phyloP scores from a whole-genome alignment of 2,797 vertebrate species.

The Acanthopagrus latus region DNA sequence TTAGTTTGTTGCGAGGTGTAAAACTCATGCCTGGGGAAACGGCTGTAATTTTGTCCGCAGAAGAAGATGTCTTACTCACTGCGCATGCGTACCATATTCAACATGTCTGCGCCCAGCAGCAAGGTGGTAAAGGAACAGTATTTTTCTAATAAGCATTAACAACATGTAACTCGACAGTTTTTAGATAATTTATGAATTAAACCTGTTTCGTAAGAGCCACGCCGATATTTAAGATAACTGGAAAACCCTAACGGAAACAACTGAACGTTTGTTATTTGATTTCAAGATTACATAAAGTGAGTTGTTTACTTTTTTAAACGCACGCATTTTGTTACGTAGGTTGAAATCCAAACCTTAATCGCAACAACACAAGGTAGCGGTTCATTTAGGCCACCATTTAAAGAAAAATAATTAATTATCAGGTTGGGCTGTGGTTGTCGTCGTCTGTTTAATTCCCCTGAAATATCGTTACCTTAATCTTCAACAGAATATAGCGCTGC shows the following conservation, averaged over 20 bases:
- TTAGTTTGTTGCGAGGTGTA: not conserved
- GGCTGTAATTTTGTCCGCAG: not conserved
- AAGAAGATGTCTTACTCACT: not conserved
- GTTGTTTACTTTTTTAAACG: slow-evolving; percentile 1
- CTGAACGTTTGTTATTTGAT: not conserved
- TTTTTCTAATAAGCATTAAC: not conserved
- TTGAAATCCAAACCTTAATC: not conserved
- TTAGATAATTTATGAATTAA: not conserved
- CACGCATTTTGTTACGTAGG: not conserved
- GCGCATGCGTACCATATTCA: slow-evolving; percentile 62
- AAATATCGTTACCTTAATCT: rapidly evolving
- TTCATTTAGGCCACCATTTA: not conserved
- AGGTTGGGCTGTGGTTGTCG: not conserved
- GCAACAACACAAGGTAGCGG: not conserved
- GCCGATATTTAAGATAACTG: not conserved
- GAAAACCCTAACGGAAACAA: rapidly evolving
- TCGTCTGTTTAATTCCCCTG: no score
- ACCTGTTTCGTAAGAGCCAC: not conserved
- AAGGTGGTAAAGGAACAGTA: slow-evolving; percentile 15
- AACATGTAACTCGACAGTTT: rapidly evolving
- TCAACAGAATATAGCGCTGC: not conserved
- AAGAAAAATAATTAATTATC: no score
- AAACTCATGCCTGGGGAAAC: not conserved
- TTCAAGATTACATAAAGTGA: not conserved
- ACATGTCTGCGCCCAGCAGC: slow-evolving; percentile 74